phyloP scores from a whole-genome alignment of 2,888 invertebrate species.

The Tridacna gigas region DNA sequence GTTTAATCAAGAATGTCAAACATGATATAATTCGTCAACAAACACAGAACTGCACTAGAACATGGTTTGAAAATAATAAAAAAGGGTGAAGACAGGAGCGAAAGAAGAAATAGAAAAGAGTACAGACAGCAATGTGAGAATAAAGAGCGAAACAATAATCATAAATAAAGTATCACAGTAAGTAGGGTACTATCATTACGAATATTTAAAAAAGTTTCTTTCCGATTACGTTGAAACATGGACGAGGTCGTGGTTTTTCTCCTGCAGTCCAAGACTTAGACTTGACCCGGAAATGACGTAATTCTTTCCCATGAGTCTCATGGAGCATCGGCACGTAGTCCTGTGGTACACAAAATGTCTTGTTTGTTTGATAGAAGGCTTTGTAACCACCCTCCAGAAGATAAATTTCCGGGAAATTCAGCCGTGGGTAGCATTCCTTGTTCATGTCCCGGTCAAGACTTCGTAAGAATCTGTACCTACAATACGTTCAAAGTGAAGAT shows the following conservation, averaged over 20 bases:
- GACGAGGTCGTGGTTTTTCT: constrained; percentile 37
- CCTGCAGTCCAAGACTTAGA: constrained; percentile 88
- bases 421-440: constrained; percentile 91
- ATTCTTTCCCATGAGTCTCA: constrained; percentile 90
- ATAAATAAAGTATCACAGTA: no score
- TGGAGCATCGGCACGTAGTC: constrained; percentile 94
- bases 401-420: constrained; percentile 96
- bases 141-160: no score
- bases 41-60: no score
- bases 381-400: constrained; percentile 95
- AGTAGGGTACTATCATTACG: no score
- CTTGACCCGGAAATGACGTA: constrained; percentile 90
- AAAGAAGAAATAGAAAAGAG: no score
- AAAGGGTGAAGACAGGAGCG: no score
- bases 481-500: no score
- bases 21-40: no score
- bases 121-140: no score
- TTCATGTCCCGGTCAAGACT: constrained; percentile 93
- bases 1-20: no score
- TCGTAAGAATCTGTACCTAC: constrained; percentile 92
- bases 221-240: neutral
- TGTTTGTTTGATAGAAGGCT: constrained; percentile 88
- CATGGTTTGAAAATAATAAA: no score
- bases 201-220: constrained; percentile 9
- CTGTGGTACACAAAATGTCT: constrained; percentile 90